Evolutionary conservation across 2,888 invertebrate genomes (phyloP), one percentile per base, ranked within the genome.

Genomic region (Drosophila aldrichi): DNA sequence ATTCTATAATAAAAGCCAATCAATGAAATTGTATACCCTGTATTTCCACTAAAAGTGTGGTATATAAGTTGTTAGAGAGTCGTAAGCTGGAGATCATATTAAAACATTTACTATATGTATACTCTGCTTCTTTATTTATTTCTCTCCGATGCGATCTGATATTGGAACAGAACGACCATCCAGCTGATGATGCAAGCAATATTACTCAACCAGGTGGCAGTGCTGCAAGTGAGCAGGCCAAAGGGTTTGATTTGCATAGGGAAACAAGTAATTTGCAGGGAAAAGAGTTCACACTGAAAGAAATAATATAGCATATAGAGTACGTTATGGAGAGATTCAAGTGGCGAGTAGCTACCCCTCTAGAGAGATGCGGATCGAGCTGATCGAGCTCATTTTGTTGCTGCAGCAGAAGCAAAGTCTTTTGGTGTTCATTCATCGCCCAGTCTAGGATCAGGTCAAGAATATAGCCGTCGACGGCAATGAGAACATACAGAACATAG

Each of bases 281-380:
- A 63, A 29, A 68, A 62, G 0, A 63, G 44, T 5, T 79, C 61
- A 38, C 36, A 79, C 79, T 79, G 77, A 41, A 79, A 76, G 36
- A 60, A 70, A 76, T 14, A 1, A 6, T 4, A 12, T n/a, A 2
- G 3, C 5, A 18, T 20, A 6, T 41, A 25, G 10, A 25, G 22
- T n/a, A 25, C n/a, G 10, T 3, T 7, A n/a, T 2, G 25, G n/a
- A 25, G 3, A 3, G 40, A n/a, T 6, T 5, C 2, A 14, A 6
- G 14, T 12, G 25, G 16, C n/a, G 7, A 14, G 8, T 38, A 52
- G 3, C n/a, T 76, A 79, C 79, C 67, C 20, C 51, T 48, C 57
- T 52, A 2, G 44, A 41, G 6, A 67, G 22, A 9, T 59, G 51
- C 1, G 0, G 12, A 16, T 63, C 18, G 1, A n/a, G 9, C 3